Evolutionary conservation across 2,797 vertebrate species (phyloP).

Genomic region (Phalanger gymnotis): DNA sequence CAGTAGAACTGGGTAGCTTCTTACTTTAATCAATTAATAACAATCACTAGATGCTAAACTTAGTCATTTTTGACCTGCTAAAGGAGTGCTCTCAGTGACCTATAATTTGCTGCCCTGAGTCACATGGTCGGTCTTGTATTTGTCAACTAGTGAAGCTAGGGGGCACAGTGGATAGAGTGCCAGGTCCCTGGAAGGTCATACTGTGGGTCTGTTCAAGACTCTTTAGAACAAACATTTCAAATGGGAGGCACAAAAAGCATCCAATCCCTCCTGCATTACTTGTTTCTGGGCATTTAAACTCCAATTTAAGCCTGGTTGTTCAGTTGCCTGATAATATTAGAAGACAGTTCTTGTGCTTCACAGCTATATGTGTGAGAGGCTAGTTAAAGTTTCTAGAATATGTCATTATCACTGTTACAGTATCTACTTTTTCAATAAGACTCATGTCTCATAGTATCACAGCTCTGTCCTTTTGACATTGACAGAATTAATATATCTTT

Average conservation of each 20-base stretch:
- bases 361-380: not conserved
- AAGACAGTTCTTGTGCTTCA: not conserved
- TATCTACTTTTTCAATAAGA: conserved; percentile 10
- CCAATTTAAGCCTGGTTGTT: not conserved
- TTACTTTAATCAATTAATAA: too few relatives aligned
- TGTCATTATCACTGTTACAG: conserved; percentile 2
- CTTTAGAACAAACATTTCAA: not conserved
- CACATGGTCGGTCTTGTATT: too few relatives aligned
- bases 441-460: not conserved
- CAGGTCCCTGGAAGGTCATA: too few relatives aligned
- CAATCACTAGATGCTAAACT: too few relatives aligned
- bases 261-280: not conserved
- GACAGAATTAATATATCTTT: conserved; percentile 41
- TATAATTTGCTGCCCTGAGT: too few relatives aligned
- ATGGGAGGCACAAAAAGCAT: not conserved
- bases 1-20: too few relatives aligned
- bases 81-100: too few relatives aligned
- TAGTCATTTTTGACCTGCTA: too few relatives aligned
- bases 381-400: conserved; percentile 24
- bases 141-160: too few relatives aligned
- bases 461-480: conserved; percentile 13
- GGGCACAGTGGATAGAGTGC: too few relatives aligned
- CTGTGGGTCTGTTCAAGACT: not conserved
- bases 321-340: not conserved
- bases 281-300: not conserved